Evolutionary conservation across 2,113 vertebrate species (phyloP), one percentile per base, ranked within the genome.

Genomic region (Salvator merianae): DNA sequence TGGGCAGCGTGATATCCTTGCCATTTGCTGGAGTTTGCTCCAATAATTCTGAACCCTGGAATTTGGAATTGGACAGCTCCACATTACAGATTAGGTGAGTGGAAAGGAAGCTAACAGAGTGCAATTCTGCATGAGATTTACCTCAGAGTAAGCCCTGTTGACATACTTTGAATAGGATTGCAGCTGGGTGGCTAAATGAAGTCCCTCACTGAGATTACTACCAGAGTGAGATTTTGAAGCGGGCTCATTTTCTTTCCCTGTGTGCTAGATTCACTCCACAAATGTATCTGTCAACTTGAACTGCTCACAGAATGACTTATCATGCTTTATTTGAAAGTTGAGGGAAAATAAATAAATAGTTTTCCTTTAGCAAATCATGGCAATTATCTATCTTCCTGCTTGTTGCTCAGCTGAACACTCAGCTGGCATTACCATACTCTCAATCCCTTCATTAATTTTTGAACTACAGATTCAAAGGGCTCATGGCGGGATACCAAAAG

Each of bases 381-480:
- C 0, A 0, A 75, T 81, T 92, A 85, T 86, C 90, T 88, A 68
- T 89, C 79, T 90, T 88, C 26, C 47, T 86, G 50, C 43, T 70
- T 89, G 91, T 90, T 89, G 69, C 79, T 87, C n/a, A 47, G 43
- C 79, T 88, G 30, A 62, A 71, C 75, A 40, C 24, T 69, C 5
- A 72, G 22, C 80, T 90, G 85, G 13, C 75, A 50, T n/a, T 68
- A n/a, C 24, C 90, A 47, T 91, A 34, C 88, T 16, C 80, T 83
- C 76, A 0, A 0, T 85, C 81, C 63, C 84, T 90, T 94, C 69
- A 79, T 89, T 91, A 88, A 84, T 92, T 93, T 92, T 69, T 90
- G 72, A 94, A 85, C 92, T 88, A 86, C 4, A 20, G 88, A 85
- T 92, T 85, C 77, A 91, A 88, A 93, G 72, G 36, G 81, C 55